phyloP scores from a whole-genome alignment of 2,113 vertebrate genomes.

The Nerophis ophidion region DNA sequence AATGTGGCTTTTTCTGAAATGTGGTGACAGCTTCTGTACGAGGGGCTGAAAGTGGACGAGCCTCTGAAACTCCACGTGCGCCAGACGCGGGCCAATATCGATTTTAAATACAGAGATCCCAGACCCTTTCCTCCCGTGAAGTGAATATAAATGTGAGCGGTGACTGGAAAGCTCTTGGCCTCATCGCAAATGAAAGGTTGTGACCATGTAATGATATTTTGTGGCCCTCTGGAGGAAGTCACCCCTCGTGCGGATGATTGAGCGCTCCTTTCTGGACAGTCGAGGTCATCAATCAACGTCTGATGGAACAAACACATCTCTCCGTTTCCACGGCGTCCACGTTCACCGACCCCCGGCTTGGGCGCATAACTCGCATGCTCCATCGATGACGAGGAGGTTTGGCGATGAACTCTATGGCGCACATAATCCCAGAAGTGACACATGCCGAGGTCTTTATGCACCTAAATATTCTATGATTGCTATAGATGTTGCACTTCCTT shows the following conservation, averaged over 20 bases:
- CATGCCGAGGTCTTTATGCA: slow-evolving; percentile 11
- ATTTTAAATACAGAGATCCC: background rate
- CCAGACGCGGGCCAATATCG: too few species aligned
- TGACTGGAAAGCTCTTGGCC: slow-evolving; percentile 59
- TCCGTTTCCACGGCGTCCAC: slow-evolving; percentile 16
- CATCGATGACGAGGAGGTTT: slow-evolving; percentile 39
- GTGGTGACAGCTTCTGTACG: slow-evolving; percentile 65
- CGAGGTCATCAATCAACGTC: slow-evolving; percentile 58
- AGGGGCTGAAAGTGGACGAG: slow-evolving; percentile 24
- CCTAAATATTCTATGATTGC: slow-evolving; percentile 7
- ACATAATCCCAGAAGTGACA: slow-evolving; percentile 23
- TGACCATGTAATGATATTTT: slow-evolving; percentile 59
- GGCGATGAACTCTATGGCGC: slow-evolving; percentile 7
- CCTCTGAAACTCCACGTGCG: too few species aligned
- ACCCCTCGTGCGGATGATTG: slow-evolving; percentile 59
- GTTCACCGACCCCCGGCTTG: slow-evolving; percentile 10
- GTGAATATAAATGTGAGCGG: slow-evolving; percentile 44
- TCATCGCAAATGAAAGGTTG: slow-evolving; percentile 62
- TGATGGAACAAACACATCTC: slow-evolving; percentile 67
- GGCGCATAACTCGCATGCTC: slow-evolving; percentile 50
- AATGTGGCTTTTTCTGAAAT: slow-evolving; percentile 63
- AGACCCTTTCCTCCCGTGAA: slow-evolving; percentile 51
- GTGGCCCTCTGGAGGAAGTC: slow-evolving; percentile 55
- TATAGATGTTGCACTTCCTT: background rate
- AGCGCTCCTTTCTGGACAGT: slow-evolving; percentile 48